A percentile compares a stretch with the other conserved stretches of the same genome.
Evolutionary conservation across 2,797 vertebrate genomes (phyloP).

Genomic region (Ambastaia sidthimunki): DNA sequence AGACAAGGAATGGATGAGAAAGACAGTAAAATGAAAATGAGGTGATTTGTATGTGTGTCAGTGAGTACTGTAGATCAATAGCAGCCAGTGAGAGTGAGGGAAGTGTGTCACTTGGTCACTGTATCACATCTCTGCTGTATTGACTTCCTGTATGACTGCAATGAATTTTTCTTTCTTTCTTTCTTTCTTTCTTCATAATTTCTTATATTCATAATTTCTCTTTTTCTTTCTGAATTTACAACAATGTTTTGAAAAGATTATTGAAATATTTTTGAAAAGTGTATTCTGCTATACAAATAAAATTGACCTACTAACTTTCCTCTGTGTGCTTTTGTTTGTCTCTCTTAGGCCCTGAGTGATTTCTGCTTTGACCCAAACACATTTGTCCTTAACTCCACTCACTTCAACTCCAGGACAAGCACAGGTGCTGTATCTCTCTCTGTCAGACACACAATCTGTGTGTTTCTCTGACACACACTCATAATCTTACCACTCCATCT

Average conservation of each 20-base stretch:
- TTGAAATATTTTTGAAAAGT: too few relatives aligned
- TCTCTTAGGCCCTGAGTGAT: slow-evolving; percentile 86
- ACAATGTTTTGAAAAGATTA: background rate
- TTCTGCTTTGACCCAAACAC: slow-evolving; percentile 88
- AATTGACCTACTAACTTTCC: background rate
- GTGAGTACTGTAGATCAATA: slow-evolving; percentile 63
- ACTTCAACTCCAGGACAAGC: slow-evolving; percentile 84
- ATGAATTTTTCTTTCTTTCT: slow-evolving; percentile 1
- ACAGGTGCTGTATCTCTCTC: slow-evolving; percentile 78
- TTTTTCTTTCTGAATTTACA: background rate
- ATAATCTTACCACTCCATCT: background rate
- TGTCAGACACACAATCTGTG: background rate
- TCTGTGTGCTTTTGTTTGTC: slow-evolving; percentile 8
- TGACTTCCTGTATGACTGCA: slow-evolving; percentile 31
- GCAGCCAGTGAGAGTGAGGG: slow-evolving; percentile 49
- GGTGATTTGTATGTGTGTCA: slow-evolving; percentile 48
- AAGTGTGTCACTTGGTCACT: slow-evolving; percentile 77
- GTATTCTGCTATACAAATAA: background rate
- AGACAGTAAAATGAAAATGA: background rate
- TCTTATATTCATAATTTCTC: background rate
- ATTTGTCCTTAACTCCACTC: slow-evolving; percentile 88
- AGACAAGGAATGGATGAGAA: slow-evolving; percentile 9
- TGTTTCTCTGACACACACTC: slow-evolving; percentile 10
- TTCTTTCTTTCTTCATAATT: slow-evolving; percentile 12
- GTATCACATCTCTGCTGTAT: slow-evolving; percentile 63